phyloP scores from a whole-genome alignment of 2,113 vertebrate genomes.

The Ivindomyrus marchei region DNA sequence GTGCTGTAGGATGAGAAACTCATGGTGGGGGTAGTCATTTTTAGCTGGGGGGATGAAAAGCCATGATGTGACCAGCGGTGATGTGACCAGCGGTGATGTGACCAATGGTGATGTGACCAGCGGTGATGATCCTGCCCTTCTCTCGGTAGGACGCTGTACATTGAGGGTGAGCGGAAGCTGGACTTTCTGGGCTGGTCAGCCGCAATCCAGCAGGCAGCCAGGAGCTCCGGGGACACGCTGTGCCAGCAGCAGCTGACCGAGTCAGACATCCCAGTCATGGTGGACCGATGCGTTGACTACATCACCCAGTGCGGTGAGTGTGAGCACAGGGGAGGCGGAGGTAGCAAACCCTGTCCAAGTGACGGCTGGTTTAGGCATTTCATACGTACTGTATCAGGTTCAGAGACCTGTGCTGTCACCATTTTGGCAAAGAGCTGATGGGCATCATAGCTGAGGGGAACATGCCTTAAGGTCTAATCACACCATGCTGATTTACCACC shows the following conservation, averaged over 20 bases:
- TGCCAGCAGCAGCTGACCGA: constrained; percentile 86
- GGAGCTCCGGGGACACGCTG: constrained; percentile 75
- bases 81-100: neutral
- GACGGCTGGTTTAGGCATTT: neutral
- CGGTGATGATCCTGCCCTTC: neutral
- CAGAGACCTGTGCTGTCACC: neutral
- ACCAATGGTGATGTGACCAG: neutral
- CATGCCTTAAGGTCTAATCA: neutral
- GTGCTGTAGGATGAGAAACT: neutral
- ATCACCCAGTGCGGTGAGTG: constrained; percentile 83
- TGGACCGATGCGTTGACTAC: constrained; percentile 82
- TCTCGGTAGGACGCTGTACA: constrained; percentile 73
- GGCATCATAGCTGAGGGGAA: neutral
- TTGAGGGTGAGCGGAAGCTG: constrained; percentile 80
- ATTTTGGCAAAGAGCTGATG: neutral
- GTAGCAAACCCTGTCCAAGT: neutral
- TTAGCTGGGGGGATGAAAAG: neutral
- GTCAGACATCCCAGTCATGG: constrained; percentile 76
- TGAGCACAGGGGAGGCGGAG: neutral
- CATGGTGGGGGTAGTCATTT: neutral
- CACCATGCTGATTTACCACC: neutral
- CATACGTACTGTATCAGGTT: neutral
- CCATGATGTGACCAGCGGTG: neutral
- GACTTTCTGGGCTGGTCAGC: constrained; percentile 79
- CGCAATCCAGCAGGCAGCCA: constrained; percentile 76